Base-by-base conservation (phyloP, 1,140 invertebrate species). In the Drosophila kohkoa region DNA sequence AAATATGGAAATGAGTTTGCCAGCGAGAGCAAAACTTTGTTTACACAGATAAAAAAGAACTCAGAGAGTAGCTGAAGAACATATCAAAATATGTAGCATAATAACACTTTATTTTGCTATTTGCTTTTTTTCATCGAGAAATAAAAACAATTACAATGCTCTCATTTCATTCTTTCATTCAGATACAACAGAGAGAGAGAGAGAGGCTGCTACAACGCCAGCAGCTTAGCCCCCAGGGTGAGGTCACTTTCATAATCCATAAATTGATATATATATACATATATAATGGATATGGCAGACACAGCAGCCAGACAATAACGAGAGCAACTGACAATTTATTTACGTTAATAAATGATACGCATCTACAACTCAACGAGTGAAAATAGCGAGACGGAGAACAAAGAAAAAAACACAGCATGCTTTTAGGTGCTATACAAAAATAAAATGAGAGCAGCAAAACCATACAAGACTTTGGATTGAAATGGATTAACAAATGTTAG, bases 221-320 rank as follows among this genome's bases (percentile, higher is more conserved):
- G 15, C 20, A 35, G 32, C 8, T 41, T 15, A 15, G 32, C 32
- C 2, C 1, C 38, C 63, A 55, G 25, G 38, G 30, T 69, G 57
- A 67, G 72, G 73, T 74, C 68, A 67, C 66, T 70, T 58, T 71
- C 54, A 75, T 75, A 82, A 78, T 83, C 60, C 80, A 80, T 74
- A 80, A 82, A 88, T 88, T 88, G 55, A 71, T 76, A 81, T 70
- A 75, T 70, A 75, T 41, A 32, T 62, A 15, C 28, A 51, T 41
- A 38, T 25, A 45, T 63, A 45, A 4, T 11, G 15, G 13, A 55
- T 32, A 41, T 20, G 16, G n/a, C 63, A 82, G 60, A 67, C 59
- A 74, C 55, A 82, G 32, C 59, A 57, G 58, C 65, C 59, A 54
- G 75, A 68, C 60, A 65, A 46, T 30, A 72, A 62, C 30, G 52